These are phyloP conservation scores for Oscarella lobularis DNA, from an alignment of 37 sponge, comb jelly and placozoan species.

Conservation along the genomic window DNA sequence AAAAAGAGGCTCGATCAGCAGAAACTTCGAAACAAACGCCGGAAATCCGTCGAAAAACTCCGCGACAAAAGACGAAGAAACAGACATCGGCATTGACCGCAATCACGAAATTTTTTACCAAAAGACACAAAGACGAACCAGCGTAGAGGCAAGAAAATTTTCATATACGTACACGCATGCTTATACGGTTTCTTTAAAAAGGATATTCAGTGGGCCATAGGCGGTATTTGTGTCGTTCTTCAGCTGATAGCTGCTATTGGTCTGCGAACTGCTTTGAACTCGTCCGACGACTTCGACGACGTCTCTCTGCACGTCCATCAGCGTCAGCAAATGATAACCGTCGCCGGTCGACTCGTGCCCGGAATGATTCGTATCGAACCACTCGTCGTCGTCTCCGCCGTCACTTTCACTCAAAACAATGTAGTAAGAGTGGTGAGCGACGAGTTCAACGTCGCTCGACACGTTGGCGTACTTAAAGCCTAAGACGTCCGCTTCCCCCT, in stretches of 20 bases:
- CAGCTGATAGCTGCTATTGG: not conserved
- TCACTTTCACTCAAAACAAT: not conserved
- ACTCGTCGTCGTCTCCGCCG: not conserved
- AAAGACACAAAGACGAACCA: too few relatives aligned
- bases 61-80: too few relatives aligned
- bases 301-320: not conserved
- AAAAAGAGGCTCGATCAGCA: not conserved
- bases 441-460: not conserved
- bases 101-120: too few relatives aligned
- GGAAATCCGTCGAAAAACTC: too few relatives aligned
- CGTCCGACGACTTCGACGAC: not conserved
- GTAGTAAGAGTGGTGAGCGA: too few relatives aligned
- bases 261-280: not conserved
- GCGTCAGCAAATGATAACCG: not conserved
- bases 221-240: not conserved
- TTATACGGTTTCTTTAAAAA: too few relatives aligned
- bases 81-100: too few relatives aligned
- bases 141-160: too few relatives aligned
- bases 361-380: not conserved
- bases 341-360: not conserved
- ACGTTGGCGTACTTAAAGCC: not conserved
- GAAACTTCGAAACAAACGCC: too few relatives aligned
- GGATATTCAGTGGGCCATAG: not conserved
- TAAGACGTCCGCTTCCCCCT: not conserved
- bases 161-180: too few relatives aligned